Evolutionary conservation across 2,113 vertebrate genomes (phyloP), one percentile per base, ranked within the genome.

Genomic region (Grantiella picta): DNA sequence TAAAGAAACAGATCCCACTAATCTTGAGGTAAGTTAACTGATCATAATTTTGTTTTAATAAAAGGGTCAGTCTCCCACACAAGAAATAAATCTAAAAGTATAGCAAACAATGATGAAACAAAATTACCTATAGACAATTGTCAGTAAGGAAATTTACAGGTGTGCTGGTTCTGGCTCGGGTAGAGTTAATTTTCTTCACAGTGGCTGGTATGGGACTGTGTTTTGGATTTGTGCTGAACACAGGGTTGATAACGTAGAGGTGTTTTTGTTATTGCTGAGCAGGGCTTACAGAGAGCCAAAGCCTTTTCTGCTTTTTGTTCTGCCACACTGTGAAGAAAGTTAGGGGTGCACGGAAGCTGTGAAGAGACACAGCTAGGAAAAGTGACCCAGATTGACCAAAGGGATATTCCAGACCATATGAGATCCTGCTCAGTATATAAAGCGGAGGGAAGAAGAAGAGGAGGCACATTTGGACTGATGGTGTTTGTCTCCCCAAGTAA

Each of bases 121-220:
- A 79, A 45, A 68, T 42, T 78, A 66, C 8, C 6, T 31, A 29
- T 0, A 70, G 36, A 47, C 0, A 0, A 44, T 3, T 52, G 17
- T 11, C 4, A 31, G 61, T 83, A 61, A 70, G 27, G 19, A 76
- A 21, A 4, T 15, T 65, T 44, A 25, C 12, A 59, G 16, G 9
- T 45, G 15, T 59, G 27, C 10, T 36, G 27, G 10, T 33, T n/a
- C 70, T 29, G 40, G 29, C 49, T 31, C 29, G 7, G 6, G 23
- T 10, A 23, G 18, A 54, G 27, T 12, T 28, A 10, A 24, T 61
- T 54, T 78, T 78, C 33, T 52, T 50, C 12, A 10, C 45, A 61
- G 28, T n/a, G 38, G 8, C 73, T 38, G 40, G 12, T 9, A 29
- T 1, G 1, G 28, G 15, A 19, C 15, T 36, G 22, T 47, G 59